These are phyloP conservation scores for Patiria pectinifera DNA, from an alignment of 53 echinoderm and acorn worm species.

Conservation along the genomic window DNA sequence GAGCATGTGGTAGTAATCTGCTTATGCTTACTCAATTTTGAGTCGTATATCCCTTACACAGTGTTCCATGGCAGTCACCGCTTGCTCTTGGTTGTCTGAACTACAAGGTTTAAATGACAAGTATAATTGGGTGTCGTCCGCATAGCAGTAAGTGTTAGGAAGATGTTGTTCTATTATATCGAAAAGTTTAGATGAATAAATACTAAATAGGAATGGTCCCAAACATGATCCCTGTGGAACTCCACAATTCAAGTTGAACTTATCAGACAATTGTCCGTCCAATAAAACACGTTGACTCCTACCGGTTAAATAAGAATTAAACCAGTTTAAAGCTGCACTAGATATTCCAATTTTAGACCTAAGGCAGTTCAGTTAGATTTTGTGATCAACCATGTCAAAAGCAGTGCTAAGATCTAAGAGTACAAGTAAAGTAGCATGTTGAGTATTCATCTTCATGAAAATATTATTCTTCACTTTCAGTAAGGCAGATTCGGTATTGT, in stretches of 20 bases:
- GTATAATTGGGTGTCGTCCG: conserved; percentile 9
- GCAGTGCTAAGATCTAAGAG: too few species aligned
- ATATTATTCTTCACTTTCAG: too few species aligned
- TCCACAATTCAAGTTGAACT: neutral
- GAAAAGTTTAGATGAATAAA: too few species aligned
- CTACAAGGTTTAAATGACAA: conserved; percentile 1
- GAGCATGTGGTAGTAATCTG: too few species aligned
- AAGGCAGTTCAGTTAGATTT: neutral
- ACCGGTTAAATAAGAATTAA: neutral
- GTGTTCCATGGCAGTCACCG: conserved; percentile 6
- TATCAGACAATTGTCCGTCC: neutral
- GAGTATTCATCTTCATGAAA: too few species aligned
- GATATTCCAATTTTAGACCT: neutral
- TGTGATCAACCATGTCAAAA: neutral
- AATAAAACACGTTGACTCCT: conserved; percentile 18
- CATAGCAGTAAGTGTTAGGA: conserved; percentile 7
- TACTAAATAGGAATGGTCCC: too few species aligned
- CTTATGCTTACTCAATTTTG: too few species aligned
- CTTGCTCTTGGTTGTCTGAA: conserved; percentile 8
- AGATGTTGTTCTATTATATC: neutral
- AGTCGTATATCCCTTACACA: neutral
- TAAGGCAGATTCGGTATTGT: too few species aligned
- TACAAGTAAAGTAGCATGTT: too few species aligned
- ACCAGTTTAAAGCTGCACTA: neutral
- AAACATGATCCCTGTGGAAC: neutral